Conservation (phyloP, 2,113 vertebrate genomes). For the Phocoena sinus region DNA sequence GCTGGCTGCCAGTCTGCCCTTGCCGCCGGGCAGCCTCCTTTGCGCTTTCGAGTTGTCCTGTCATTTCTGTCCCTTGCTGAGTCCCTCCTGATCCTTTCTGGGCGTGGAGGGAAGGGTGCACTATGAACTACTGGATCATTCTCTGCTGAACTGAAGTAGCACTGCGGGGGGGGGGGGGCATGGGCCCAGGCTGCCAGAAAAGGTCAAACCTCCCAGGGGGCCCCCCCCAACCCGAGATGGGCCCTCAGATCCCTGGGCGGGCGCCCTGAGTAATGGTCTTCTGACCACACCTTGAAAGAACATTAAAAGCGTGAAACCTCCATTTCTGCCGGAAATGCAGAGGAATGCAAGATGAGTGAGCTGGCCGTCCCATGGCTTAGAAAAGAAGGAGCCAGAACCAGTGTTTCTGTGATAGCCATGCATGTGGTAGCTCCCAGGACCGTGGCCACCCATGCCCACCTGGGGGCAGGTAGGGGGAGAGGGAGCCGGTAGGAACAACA, state of each 20-base stretch:
- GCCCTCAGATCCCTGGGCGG: neutral
- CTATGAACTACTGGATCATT: too few relatives aligned
- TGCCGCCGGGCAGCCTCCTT: fast-evolving
- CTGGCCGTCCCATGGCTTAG: neutral
- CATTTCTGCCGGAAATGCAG: fast-evolving
- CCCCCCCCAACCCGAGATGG: too few relatives aligned
- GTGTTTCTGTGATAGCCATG: neutral
- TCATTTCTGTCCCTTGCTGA: neutral
- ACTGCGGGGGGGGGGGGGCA: too few relatives aligned
- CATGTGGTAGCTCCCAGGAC: neutral
- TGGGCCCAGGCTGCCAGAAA: neutral
- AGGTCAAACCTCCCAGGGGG: neutral
- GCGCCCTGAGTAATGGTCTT: neutral
- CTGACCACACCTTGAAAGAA: neutral
- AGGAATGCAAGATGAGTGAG: neutral
- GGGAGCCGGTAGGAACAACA: neutral
- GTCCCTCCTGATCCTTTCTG: neutral
- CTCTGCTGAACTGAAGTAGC: neutral
- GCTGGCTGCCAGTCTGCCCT: neutral
- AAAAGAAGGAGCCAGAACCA: neutral
- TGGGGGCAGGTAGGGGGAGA: neutral
- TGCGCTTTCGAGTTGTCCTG: too few relatives aligned
- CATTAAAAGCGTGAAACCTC: neutral
- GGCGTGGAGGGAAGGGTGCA: neutral
- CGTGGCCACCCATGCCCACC: neutral